Evolutionary conservation across 2,888 invertebrate genomes (phyloP).

Genomic region (Tyria jacobaeae): DNA sequence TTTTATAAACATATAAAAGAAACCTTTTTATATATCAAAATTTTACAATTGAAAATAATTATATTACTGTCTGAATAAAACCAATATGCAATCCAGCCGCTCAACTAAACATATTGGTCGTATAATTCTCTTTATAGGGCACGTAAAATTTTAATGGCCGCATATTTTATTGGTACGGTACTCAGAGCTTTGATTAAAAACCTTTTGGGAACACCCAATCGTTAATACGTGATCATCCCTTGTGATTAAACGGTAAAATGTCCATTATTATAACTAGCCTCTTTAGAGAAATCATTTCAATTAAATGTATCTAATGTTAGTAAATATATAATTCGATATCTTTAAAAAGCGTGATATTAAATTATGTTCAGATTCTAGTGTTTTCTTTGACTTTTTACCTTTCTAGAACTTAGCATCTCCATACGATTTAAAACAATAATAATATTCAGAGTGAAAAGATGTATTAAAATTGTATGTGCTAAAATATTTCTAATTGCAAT

Average conservation of each 20-base stretch:
- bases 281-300: constrained; percentile 4
- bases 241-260: constrained; percentile 21
- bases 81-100: constrained; percentile 34
- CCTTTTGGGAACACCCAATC: constrained; percentile 54
- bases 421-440: too few species aligned
- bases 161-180: constrained; percentile 61
- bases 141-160: constrained; percentile 69
- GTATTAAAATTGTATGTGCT: too few species aligned
- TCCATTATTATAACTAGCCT: constrained; percentile 20
- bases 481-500: too few species aligned
- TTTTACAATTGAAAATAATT: not conserved
- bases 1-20: too few species aligned
- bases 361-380: too few species aligned
- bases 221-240: constrained; percentile 55
- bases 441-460: too few species aligned
- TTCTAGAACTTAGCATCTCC: too few species aligned
- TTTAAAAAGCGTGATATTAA: too few species aligned
- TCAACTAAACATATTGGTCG: constrained; percentile 46
- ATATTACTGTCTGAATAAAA: constrained; percentile 26
- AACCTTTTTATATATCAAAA: too few species aligned
- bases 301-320: not conserved
- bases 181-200: constrained; percentile 63
- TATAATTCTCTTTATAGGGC: constrained; percentile 54
- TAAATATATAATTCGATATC: too few species aligned
- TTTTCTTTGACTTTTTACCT: too few species aligned